phyloP scores from a whole-genome alignment of 1,140 invertebrate species.

The Drosophila paulistorum region DNA sequence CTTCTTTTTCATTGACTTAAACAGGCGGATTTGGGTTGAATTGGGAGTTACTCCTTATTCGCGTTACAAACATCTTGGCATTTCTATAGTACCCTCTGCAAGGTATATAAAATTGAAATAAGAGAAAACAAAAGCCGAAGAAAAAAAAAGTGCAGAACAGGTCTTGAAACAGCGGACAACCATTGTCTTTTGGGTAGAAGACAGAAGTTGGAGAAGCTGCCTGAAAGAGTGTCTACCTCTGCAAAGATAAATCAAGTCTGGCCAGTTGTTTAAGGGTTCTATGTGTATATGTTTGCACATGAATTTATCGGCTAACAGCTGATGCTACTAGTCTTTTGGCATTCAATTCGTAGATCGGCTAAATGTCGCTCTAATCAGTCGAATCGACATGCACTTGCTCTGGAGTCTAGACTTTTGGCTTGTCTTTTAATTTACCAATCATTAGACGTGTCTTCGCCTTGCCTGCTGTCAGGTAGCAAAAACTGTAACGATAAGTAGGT shows the following conservation, averaged over 20 bases:
- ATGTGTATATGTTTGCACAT: constrained; percentile 26
- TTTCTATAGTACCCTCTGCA: too few relatives aligned
- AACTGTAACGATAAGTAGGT: neutral
- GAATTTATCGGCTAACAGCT: constrained; percentile 58
- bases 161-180: constrained; percentile 46
- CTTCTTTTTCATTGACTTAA: too few relatives aligned
- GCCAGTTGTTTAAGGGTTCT: constrained; percentile 53
- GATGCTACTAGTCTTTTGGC: constrained; percentile 42
- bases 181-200: constrained; percentile 33
- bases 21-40: too few relatives aligned
- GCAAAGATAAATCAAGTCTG: constrained; percentile 70
- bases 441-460: constrained; percentile 42
- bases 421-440: constrained; percentile 66
- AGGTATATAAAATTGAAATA: neutral
- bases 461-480: neutral
- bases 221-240: neutral
- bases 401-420: constrained; percentile 59
- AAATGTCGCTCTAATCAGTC: neutral
- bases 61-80: too few relatives aligned
- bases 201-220: constrained; percentile 14
- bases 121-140: constrained; percentile 16
- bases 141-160: constrained; percentile 50
- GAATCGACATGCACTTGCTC: constrained; percentile 24
- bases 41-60: too few relatives aligned
- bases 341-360: constrained; percentile 4